phyloP scores from a whole-genome alignment of 2,888 invertebrate genomes.

The Limnephilus auricula region DNA sequence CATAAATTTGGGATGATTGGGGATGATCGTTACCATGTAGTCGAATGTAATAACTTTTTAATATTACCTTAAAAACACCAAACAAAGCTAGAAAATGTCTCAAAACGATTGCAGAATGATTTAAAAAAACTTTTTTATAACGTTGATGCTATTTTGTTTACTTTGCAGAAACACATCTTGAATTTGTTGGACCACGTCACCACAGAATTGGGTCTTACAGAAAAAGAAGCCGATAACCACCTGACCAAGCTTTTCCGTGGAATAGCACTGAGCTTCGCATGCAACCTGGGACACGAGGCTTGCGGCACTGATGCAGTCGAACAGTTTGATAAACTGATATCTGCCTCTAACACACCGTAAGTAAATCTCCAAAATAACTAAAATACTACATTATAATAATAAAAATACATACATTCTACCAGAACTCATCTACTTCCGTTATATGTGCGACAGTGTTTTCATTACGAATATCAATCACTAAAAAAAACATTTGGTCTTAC shows the following conservation, averaged over 20 bases:
- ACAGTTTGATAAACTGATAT: background rate
- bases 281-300: constrained; percentile 78
- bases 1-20: too few relatives aligned
- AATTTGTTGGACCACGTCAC: constrained; percentile 75
- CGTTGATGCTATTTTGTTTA: background rate
- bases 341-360: background rate
- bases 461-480: too few relatives aligned
- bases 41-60: too few relatives aligned
- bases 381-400: too few relatives aligned
- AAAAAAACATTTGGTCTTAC: too few relatives aligned
- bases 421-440: too few relatives aligned
- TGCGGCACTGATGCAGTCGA: constrained; percentile 73
- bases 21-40: too few relatives aligned
- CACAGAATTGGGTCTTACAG: constrained; percentile 76
- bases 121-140: background rate
- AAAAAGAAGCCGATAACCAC: constrained; percentile 73
- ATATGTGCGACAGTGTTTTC: too few relatives aligned
- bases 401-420: too few relatives aligned
- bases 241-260: constrained; percentile 80
- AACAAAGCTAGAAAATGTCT: too few relatives aligned
- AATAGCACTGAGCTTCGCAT: constrained; percentile 81
- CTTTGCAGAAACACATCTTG: constrained; percentile 40
- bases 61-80: too few relatives aligned
- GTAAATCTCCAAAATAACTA: background rate
- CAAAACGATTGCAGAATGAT: background rate